phyloP scores from a whole-genome alignment of 2,888 invertebrate species.

The Cerastis leucographa region DNA sequence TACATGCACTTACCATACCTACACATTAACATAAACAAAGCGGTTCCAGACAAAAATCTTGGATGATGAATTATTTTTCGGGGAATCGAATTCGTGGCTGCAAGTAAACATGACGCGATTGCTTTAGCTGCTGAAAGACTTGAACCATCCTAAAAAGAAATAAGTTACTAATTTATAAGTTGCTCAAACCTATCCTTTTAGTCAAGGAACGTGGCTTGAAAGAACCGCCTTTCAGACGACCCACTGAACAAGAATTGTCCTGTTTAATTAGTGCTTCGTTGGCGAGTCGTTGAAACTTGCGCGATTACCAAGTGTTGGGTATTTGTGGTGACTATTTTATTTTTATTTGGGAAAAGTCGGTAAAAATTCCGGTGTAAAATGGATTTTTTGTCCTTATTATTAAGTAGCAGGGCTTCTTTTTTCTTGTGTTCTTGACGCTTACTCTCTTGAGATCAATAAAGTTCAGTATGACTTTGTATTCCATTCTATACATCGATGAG shows the following conservation, averaged over 20 bases:
- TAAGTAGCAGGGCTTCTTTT: too few species aligned
- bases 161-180: neutral
- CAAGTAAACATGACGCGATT: neutral
- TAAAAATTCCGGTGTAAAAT: neutral
- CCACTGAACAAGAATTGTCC: too few species aligned
- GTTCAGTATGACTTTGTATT: neutral
- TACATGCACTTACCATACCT: neutral
- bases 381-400: too few species aligned
- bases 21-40: conserved; percentile 15
- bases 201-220: too few species aligned
- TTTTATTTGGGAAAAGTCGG: neutral
- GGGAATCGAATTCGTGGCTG: neutral
- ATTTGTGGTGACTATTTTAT: too few species aligned
- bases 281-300: too few species aligned
- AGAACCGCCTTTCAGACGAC: too few species aligned
- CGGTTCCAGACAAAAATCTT: neutral
- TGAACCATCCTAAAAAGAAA: neutral
- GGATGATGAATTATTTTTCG: conserved; percentile 14
- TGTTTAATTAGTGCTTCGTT: too few species aligned
- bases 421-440: too few species aligned
- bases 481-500: neutral
- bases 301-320: too few species aligned
- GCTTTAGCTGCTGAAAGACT: neutral
- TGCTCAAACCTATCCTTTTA: too few species aligned
- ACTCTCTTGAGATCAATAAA: too few species aligned